Evolutionary conservation across 2,888 invertebrate genomes (phyloP).

Genomic region (Ophraella communa): DNA sequence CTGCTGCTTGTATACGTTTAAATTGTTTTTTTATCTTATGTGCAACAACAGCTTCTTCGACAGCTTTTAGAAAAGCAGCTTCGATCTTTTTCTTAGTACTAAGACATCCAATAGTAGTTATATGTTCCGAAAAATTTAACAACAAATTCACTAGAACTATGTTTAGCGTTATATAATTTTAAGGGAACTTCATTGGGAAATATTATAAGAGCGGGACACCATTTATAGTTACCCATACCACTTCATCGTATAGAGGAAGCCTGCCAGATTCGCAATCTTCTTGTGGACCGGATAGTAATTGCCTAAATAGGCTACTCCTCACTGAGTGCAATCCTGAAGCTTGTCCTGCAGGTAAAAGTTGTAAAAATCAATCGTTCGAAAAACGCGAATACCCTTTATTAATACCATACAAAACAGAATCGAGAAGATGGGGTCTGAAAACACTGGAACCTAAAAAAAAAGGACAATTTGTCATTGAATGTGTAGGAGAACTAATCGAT

Average conservation of each 20-base stretch:
- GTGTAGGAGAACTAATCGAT: slow-evolving; percentile 94
- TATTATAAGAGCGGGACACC: slow-evolving; percentile 94
- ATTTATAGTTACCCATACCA: slow-evolving; percentile 91
- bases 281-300: too few relatives aligned
- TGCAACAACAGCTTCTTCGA: slow-evolving; percentile 79
- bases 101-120: slow-evolving; percentile 85
- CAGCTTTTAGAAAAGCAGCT: slow-evolving; percentile 72
- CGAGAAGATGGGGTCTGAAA: slow-evolving; percentile 87
- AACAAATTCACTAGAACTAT: slow-evolving; percentile 85
- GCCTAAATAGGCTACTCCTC: slow-evolving; percentile 80
- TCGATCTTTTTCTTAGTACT: slow-evolving; percentile 63
- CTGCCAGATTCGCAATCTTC: slow-evolving; percentile 90
- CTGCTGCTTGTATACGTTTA: slow-evolving; percentile 40
- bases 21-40: slow-evolving; percentile 61
- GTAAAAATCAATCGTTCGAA: slow-evolving; percentile 88
- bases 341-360: slow-evolving; percentile 82
- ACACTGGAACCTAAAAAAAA: slow-evolving; percentile 73
- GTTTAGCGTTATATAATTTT: slow-evolving; percentile 75
- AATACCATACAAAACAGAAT: slow-evolving; percentile 74
- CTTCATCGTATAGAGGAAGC: slow-evolving; percentile 87
- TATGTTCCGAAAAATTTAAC: slow-evolving; percentile 92
- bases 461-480: slow-evolving; percentile 92
- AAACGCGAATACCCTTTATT: slow-evolving; percentile 79
- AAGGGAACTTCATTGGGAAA: slow-evolving; percentile 85
- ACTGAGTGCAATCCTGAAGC: slow-evolving; percentile 85